Base-by-base conservation (phyloP, 2,113 vertebrate species). In the Leptobrachium leishanense region DNA sequence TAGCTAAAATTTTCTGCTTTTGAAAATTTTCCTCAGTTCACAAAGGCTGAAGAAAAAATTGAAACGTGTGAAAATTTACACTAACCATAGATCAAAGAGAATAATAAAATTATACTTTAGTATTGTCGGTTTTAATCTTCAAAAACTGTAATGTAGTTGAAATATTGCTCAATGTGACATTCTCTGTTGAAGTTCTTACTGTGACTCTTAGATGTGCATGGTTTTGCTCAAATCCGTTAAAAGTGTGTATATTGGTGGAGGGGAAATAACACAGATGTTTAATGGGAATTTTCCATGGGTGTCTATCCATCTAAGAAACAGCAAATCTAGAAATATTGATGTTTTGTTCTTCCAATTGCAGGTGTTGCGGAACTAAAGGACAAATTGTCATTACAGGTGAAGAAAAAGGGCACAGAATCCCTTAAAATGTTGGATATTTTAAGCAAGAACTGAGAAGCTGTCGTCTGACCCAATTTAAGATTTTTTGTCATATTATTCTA, bases 401-500 rank as follows among this genome's bases (percentile, higher is more conserved):
- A 74, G 64, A 62, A 57, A 74, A 77, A 74, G 67, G 62, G 44
- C 50, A 74, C 12, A 62, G 72, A 74, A 68, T 62, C 78, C 53
- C 43, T 59, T 74, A 59, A 74, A 81, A 74, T 68, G 63, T 80
- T 80, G 77, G 74, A 81, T 81, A 81, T 74, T 68, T 73, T 81
- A 81, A 50, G 42, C 71, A 59, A 65, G 44, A 59, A 74, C 70
- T 20, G 54, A 74, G 78, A 81, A 81, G 53, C 72, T 81, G 78
- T 81, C 78, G 68, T 53, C 43, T 74, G 78, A 81, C 71, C 71
- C 71, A 81, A 74, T 81, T 81, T 74, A 63, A 72, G 64, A 68
- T 74, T 81, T 79, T 77, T 68, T 81, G 78, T 81, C 78, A 74
- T 74, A 81, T 81, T 74, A 64, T 74, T 81, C 78, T 74, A 81